phyloP scores from a whole-genome alignment of 1,140 invertebrate species.

The Eueides isabella region DNA sequence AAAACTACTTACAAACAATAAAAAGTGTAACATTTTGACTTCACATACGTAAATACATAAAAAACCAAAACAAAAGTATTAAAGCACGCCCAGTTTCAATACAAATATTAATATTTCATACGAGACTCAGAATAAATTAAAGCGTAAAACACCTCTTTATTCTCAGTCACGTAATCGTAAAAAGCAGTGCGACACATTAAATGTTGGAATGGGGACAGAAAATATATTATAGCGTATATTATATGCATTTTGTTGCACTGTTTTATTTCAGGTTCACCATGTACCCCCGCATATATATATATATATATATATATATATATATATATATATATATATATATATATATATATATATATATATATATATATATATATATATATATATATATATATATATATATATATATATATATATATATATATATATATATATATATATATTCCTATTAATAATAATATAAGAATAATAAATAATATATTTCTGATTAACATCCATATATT shows the following conservation, averaged over 20 bases:
- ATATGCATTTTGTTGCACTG: background rate
- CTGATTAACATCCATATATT: no score
- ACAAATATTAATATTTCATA: slow-evolving; percentile 14
- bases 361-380: no score
- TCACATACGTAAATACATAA: background rate
- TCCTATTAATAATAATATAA: no score
- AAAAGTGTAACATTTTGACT: background rate
- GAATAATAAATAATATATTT: no score
- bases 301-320: no score
- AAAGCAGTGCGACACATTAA: slow-evolving; percentile 7
- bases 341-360: no score
- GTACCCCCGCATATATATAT: no score
- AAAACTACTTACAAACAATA: background rate
- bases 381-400: no score
- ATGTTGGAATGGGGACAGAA: background rate
- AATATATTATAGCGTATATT: background rate
- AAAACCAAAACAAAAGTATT: slow-evolving; percentile 3
- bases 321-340: no score
- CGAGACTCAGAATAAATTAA: background rate
- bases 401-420: no score
- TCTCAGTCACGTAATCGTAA: slow-evolving; percentile 11
- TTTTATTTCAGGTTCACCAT: no score
- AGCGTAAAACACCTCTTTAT: slow-evolving; percentile 12
- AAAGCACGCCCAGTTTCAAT: background rate
- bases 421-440: no score